phyloP scores from a whole-genome alignment of 1,140 invertebrate species.

The Plectrocnemia conspersa region DNA sequence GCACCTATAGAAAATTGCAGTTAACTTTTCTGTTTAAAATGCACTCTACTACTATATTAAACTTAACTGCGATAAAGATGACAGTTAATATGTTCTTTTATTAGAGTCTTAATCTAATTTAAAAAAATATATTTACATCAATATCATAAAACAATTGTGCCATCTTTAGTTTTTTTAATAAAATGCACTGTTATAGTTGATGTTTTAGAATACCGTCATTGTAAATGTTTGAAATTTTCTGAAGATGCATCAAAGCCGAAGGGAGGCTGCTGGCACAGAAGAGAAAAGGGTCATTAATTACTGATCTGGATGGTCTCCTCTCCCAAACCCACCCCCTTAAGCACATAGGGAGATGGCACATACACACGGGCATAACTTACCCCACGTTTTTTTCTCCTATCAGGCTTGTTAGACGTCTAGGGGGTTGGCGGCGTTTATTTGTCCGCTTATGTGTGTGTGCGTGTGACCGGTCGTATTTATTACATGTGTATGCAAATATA shows the following conservation, averaged over 20 bases:
- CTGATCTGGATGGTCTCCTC: constrained; percentile 32
- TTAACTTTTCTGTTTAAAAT: no score
- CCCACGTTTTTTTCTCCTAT: constrained; percentile 23
- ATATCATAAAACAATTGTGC: no score
- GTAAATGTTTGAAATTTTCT: constrained; percentile 46
- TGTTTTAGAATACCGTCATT: constrained; percentile 11
- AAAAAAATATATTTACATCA: no score
- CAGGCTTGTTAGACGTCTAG: constrained; percentile 15
- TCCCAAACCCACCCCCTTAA: constrained; percentile 17
- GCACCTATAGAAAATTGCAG: no score
- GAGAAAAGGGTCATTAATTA: constrained; percentile 38
- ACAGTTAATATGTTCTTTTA: no score
- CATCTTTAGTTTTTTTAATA: no score
- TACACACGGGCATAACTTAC: constrained; percentile 23
- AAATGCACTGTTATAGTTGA: no score
- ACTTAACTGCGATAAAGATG: no score
- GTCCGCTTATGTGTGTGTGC: no score
- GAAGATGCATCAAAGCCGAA: constrained; percentile 49
- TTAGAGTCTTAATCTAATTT: no score
- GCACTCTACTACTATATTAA: no score
- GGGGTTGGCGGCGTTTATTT: constrained; percentile 2
- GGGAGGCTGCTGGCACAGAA: constrained; percentile 48
- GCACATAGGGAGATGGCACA: constrained; percentile 13
- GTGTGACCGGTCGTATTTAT: constrained; percentile 14
- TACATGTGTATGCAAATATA: constrained; percentile 14